Evolutionary conservation across 2,113 vertebrate genomes (phyloP).

Genomic region (Arizona elegans): DNA sequence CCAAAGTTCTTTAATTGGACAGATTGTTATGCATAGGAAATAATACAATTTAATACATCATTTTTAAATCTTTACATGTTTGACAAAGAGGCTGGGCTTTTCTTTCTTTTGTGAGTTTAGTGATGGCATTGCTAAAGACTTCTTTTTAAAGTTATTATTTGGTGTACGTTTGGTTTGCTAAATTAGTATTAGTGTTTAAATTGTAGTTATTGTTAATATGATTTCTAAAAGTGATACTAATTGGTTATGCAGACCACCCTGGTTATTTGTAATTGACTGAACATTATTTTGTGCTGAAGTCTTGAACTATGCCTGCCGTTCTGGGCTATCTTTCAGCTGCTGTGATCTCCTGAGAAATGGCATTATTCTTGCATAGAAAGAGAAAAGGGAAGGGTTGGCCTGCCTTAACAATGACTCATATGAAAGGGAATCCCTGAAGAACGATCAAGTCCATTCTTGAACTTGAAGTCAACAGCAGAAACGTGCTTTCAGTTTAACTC

Average conservation of each 20-base stretch:
- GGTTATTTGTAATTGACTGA: conserved; percentile 9
- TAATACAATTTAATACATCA: conserved; percentile 35
- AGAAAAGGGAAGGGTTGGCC: conserved; percentile 30
- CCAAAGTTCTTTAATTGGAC: not conserved
- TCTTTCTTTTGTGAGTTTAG: conserved; percentile 35
- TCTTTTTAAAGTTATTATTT: not conserved
- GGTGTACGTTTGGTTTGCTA: not conserved
- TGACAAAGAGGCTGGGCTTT: conserved; percentile 44
- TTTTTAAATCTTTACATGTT: conserved; percentile 48
- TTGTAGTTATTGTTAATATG: not conserved
- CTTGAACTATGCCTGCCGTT: conserved; percentile 40
- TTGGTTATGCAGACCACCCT: conserved; percentile 30
- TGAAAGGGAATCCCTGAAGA: conserved; percentile 82
- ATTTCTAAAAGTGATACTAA: conserved; percentile 20
- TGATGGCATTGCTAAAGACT: not conserved
- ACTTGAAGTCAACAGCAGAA: conserved; percentile 25
- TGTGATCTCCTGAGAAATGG: conserved; percentile 64
- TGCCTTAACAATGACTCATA: conserved; percentile 75
- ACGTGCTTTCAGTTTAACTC: conserved; percentile 56
- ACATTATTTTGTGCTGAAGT: conserved; percentile 45
- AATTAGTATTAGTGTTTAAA: not conserved
- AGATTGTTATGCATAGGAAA: not conserved
- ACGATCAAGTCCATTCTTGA: conserved; percentile 67
- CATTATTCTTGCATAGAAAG: conserved; percentile 58
- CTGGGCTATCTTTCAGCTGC: conserved; percentile 63